Conservation (phyloP, 1,140 invertebrate genomes). For the Bombus fervidus region DNA sequence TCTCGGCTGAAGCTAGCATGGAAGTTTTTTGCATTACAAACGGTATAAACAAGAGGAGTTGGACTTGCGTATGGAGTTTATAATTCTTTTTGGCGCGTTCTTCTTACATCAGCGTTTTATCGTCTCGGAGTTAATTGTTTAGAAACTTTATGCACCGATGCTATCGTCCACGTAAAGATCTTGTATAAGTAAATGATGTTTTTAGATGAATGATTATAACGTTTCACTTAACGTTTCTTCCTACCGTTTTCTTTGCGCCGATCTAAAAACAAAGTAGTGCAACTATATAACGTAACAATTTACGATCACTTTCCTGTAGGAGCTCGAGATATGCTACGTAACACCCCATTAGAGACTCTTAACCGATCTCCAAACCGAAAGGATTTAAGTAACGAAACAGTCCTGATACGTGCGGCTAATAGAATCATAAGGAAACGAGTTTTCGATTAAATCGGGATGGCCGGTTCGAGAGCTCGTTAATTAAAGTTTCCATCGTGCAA, state of each 20-base stretch:
- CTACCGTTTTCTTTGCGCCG: background rate
- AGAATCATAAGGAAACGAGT: conserved; percentile 23
- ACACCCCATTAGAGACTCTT: background rate
- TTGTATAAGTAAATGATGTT: background rate
- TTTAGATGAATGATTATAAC: background rate
- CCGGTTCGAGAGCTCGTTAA: conserved; percentile 2
- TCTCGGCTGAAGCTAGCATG: background rate
- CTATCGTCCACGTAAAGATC: background rate
- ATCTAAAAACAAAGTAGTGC: background rate
- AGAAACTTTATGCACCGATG: background rate
- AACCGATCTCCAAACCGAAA: background rate
- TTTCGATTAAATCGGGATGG: background rate
- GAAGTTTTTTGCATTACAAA: background rate
- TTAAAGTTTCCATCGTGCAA: background rate
- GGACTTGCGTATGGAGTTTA: no score
- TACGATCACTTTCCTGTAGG: conserved; percentile 20
- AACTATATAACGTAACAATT: background rate
- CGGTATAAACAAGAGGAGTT: background rate
- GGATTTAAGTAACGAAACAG: background rate
- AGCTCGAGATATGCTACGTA: background rate
- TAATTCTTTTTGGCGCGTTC: background rate
- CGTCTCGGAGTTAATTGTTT: background rate
- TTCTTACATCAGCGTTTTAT: no score
- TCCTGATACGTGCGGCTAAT: background rate
- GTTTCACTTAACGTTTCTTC: background rate